phyloP scores from a whole-genome alignment of 2,888 invertebrate species.

The Myopa testacea region DNA sequence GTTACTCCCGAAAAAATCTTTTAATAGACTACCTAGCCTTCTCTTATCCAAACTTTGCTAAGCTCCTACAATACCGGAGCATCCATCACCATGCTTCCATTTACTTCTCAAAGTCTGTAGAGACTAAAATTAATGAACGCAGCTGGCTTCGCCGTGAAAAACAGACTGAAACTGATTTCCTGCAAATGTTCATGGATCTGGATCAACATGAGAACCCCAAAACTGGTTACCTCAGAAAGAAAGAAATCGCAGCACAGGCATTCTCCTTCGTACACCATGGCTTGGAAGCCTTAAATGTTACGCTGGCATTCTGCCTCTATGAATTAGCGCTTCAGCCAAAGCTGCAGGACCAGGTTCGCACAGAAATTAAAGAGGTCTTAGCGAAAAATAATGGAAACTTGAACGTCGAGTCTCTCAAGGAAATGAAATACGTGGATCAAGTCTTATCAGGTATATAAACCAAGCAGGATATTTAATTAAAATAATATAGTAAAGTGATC shows the following conservation, averaged over 20 bases:
- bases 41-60: slow-evolving; percentile 56
- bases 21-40: slow-evolving; percentile 55
- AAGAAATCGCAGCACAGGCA: slow-evolving; percentile 63
- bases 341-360: slow-evolving; percentile 53
- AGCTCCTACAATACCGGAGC: slow-evolving; percentile 52
- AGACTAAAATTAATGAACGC: slow-evolving; percentile 54
- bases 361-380: slow-evolving; percentile 55
- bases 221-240: slow-evolving; percentile 49
- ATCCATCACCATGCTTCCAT: slow-evolving; percentile 49
- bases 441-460: slow-evolving; percentile 58
- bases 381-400: slow-evolving; percentile 52
- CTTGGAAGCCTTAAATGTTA: slow-evolving; percentile 75
- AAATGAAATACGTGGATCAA: slow-evolving; percentile 59
- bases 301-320: slow-evolving; percentile 70
- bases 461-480: not conserved
- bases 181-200: slow-evolving; percentile 71
- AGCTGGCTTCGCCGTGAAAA: slow-evolving; percentile 47
- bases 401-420: slow-evolving; percentile 53
- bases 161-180: slow-evolving; percentile 69
- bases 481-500: not conserved
- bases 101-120: slow-evolving; percentile 59
- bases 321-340: slow-evolving; percentile 62
- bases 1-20: slow-evolving; percentile 51
- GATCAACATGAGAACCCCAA: slow-evolving; percentile 53
- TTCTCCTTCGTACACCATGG: slow-evolving; percentile 69